Evolutionary conservation across 2,888 invertebrate genomes (phyloP), one percentile per base, ranked within the genome.

Genomic region (Amorpha juglandis): DNA sequence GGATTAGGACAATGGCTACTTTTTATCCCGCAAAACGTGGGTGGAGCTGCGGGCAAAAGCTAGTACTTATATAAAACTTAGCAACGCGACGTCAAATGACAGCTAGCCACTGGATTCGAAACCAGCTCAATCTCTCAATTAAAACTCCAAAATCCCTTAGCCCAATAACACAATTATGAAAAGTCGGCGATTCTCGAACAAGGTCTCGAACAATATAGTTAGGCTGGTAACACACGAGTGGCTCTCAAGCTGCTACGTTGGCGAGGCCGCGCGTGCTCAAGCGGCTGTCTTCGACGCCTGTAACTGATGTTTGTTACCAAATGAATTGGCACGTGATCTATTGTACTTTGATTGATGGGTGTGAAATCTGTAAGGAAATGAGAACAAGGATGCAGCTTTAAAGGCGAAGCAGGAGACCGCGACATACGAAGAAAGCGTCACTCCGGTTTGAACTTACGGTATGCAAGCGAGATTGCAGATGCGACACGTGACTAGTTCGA

Each of bases 181-280:
- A 42, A 42, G 19, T 16, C 33, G 27, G 19, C 19, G 58, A 11
- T 58, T 58, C 58, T 42, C 42, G 9, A 52, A 52, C 33, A 52
- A 58, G 42, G 42, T 42, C 19, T 19, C 14, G 9, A 35, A 52
- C 21, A 55, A 58, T 11, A 58, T 58, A 58, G 58, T 58, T 38
- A 35, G 63, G 48, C 21, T 48, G 33, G 38, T 27, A 45, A 19
- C 16, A 48, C 38, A 48, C 27, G 45, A 65, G 63, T 38, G 63
- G 64, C 50, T 55, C 58, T 63, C 53, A 58, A 62, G 47, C 38
- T 64, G 63, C 6, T 33, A 35, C 35, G 63, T 67, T 47, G 63
- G 11, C 21, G 38, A 14, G 47, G 35, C 33, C n/a, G 35, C 16
- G 35, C 65, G 67, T 74, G 76, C 74, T 76, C 71, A 74, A 74